phyloP scores from a whole-genome alignment of 2,797 vertebrate genomes.

The Myotis pilosus region DNA sequence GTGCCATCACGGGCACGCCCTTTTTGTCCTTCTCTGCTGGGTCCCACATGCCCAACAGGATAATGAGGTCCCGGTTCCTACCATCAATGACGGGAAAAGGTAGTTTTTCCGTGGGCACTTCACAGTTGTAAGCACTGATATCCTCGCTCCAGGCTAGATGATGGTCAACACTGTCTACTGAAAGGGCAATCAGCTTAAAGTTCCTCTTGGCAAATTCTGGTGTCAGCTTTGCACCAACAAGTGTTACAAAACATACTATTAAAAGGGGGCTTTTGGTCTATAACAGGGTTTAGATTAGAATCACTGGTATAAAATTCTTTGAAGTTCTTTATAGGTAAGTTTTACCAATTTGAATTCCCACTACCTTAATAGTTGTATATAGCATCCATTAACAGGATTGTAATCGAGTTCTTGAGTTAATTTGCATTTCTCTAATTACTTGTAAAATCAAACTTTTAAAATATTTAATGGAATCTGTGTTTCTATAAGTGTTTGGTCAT shows the following conservation, averaged over 20 bases:
- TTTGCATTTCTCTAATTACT: background rate
- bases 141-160: conserved; percentile 94
- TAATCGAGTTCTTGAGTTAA: background rate
- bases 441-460: background rate
- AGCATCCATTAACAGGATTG: background rate
- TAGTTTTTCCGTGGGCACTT: background rate
- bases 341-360: background rate
- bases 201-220: conserved; percentile 92
- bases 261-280: background rate
- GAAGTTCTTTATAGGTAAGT: background rate
- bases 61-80: background rate
- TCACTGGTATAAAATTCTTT: background rate
- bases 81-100: background rate
- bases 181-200: conserved; percentile 96
- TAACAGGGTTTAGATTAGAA: background rate
- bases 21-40: too few relatives aligned
- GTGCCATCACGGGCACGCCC: too few relatives aligned
- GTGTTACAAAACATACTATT: background rate
- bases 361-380: background rate
- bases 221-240: conserved; percentile 81
- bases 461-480: background rate
- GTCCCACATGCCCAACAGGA: background rate
- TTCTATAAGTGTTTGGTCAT: background rate
- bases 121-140: background rate
- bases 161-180: conserved; percentile 93